Conservation (phyloP, 2,113 vertebrate species). For the Sminthopsis crassicaudata region DNA sequence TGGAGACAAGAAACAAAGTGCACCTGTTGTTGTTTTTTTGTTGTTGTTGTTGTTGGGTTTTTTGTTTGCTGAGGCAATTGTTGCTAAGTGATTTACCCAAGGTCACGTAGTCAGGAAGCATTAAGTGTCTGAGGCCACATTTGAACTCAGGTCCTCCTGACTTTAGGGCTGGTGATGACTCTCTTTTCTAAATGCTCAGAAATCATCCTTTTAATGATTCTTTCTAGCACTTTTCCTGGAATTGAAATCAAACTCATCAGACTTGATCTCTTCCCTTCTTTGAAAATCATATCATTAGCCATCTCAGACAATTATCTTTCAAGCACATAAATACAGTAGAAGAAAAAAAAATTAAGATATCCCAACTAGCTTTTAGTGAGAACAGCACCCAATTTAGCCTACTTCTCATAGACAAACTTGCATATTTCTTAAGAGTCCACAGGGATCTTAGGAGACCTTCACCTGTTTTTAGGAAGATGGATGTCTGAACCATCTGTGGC, state of each 20-base stretch:
- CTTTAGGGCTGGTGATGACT: neutral
- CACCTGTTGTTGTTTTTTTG: neutral
- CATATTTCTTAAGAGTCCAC: neutral
- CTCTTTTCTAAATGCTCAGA: neutral
- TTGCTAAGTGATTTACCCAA: no score
- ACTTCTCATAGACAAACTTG: neutral
- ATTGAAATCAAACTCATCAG: neutral
- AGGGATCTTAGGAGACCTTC: neutral
- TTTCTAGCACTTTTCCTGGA: neutral
- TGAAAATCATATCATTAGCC: neutral
- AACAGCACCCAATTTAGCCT: neutral
- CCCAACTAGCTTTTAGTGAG: neutral
- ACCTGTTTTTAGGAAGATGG: neutral
- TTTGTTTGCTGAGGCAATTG: no score
- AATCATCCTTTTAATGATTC: neutral
- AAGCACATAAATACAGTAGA: neutral
- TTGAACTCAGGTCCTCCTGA: no score
- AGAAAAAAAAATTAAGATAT: neutral
- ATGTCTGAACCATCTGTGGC: neutral
- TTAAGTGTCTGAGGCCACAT: no score
- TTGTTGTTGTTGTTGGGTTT: no score
- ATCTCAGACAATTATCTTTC: neutral
- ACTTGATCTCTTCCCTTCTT: neutral
- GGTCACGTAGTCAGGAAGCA: no score
- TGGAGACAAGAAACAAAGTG: neutral